phyloP scores from a whole-genome alignment of 2,797 vertebrate species.

The Pristis pectinata region DNA sequence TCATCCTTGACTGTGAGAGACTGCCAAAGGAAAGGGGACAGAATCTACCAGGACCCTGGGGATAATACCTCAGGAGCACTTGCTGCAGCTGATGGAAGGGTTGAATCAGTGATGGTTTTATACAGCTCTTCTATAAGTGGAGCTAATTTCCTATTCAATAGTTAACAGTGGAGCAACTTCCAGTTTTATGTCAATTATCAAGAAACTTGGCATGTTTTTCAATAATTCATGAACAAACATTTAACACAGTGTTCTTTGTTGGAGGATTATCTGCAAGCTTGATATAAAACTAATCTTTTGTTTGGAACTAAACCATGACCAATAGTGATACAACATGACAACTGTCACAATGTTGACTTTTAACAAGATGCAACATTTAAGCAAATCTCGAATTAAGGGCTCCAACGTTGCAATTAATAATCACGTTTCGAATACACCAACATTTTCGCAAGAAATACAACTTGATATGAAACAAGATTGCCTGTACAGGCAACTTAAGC shows the following conservation, averaged over 20 bases:
- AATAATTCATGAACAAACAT: not conserved
- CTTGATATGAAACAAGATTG: constrained; percentile 22
- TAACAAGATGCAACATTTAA: constrained; percentile 15
- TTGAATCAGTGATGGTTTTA: not conserved
- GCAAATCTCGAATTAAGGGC: constrained; percentile 25
- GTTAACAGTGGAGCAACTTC: not conserved
- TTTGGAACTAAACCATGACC: constrained; percentile 37
- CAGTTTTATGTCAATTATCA: not conserved
- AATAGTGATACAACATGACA: not conserved
- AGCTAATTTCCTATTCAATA: not conserved
- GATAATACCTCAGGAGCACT: not conserved
- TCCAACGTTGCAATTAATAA: not conserved
- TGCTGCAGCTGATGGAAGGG: not conserved
- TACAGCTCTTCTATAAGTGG: not conserved
- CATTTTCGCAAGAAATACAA: not conserved
- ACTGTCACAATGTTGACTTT: constrained; percentile 31
- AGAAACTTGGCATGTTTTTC: constrained; percentile 4
- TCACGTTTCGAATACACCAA: not conserved
- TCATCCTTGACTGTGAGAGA: too few species aligned
- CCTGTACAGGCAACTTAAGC: not conserved
- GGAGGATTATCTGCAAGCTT: constrained; percentile 18
- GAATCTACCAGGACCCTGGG: too few species aligned
- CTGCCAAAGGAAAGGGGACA: too few species aligned
- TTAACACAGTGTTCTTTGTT: constrained; percentile 33
- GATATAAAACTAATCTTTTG: constrained; percentile 37